Percentiles rank a stretch among this genome's conserved stretches.
Conservation (phyloP, 2,888 invertebrate genomes). For the Dione vanillae region DNA sequence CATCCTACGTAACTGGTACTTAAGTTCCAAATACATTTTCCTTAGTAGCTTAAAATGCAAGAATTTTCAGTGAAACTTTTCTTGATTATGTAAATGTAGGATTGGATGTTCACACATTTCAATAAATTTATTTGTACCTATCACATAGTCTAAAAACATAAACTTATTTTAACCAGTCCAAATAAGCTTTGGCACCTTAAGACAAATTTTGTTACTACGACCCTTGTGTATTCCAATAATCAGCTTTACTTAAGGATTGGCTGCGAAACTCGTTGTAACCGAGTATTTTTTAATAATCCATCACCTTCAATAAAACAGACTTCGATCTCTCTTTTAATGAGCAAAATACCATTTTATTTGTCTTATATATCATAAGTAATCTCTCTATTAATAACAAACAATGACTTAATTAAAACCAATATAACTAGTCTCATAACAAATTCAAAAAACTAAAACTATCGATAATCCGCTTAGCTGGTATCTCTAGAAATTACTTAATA, state of each 20-base stretch:
- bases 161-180: constrained; percentile 61
- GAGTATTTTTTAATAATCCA: constrained; percentile 83
- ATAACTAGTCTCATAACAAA: not conserved
- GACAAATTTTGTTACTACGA: constrained; percentile 69
- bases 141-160: constrained; percentile 69
- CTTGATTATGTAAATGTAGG: constrained; percentile 52
- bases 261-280: constrained; percentile 78
- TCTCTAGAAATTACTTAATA: too few relatives aligned
- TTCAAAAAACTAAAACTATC: too few relatives aligned
- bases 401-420: too few relatives aligned
- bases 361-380: not conserved
- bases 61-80: constrained; percentile 59
- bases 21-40: constrained; percentile 76
- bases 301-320: constrained; percentile 48
- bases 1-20: constrained; percentile 72
- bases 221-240: constrained; percentile 76
- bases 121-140: constrained; percentile 64
- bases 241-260: constrained; percentile 83
- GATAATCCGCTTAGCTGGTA: too few relatives aligned
- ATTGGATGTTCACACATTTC: not conserved
- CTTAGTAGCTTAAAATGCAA: constrained; percentile 72
- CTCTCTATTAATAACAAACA: too few relatives aligned
- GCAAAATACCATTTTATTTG: not conserved
- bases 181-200: constrained; percentile 77
- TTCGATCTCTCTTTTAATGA: constrained; percentile 37